Percentiles rank a stretch among this genome's conserved stretches.
Evolutionary conservation across 2,888 invertebrate species (phyloP).

Genomic region (Coenonympha glycerion): DNA sequence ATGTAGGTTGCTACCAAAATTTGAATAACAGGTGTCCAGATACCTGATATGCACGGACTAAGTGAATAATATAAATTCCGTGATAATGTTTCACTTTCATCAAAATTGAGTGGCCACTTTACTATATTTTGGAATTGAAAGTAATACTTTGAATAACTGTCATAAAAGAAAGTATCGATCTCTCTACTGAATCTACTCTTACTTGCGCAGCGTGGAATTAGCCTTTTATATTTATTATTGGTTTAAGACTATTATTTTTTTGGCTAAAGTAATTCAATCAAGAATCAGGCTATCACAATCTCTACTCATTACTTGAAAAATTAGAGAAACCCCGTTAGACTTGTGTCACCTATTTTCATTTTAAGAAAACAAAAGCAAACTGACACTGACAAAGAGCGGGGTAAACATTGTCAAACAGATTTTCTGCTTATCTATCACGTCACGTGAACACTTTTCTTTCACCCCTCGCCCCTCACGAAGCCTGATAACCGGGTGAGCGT

Average conservation of each 20-base stretch:
- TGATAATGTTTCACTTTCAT: background rate
- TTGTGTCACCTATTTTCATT: too few species aligned
- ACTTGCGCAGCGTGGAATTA: too few species aligned
- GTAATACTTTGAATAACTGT: background rate
- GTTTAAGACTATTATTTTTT: too few species aligned
- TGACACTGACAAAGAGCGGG: conserved; percentile 12
- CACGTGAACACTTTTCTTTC: conserved; percentile 67
- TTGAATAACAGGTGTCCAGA: conserved; percentile 16
- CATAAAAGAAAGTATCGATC: background rate
- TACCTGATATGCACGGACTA: conserved; percentile 13
- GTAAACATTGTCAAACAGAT: conserved; percentile 34
- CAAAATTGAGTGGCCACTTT: background rate
- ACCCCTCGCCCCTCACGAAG: conserved; percentile 54
- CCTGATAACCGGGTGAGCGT: conserved; percentile 62
- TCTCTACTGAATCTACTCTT: too few species aligned
- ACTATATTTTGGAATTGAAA: background rate
- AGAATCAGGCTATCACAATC: too few species aligned
- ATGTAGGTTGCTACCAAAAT: conserved; percentile 2
- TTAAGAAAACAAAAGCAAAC: background rate
- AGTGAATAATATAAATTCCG: background rate
- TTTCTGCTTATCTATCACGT: conserved; percentile 52
- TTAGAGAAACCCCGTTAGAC: too few species aligned
- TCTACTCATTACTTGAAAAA: too few species aligned
- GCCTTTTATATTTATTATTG: too few species aligned
- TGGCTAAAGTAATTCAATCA: too few species aligned